phyloP scores from a whole-genome alignment of 2,797 vertebrate species.

The Gobionotothen gibberifrons region DNA sequence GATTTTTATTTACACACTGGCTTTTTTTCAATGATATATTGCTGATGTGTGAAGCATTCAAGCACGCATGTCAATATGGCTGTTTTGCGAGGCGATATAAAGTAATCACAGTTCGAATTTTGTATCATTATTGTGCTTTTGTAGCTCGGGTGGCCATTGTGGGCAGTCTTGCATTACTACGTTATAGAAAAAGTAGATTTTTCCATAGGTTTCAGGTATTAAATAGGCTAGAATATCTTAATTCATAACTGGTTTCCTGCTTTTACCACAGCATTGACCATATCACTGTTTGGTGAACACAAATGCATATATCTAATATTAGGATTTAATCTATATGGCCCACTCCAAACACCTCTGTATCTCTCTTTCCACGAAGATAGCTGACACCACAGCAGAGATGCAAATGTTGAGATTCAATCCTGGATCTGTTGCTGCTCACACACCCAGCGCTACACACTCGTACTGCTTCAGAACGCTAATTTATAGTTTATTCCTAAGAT shows the following conservation, averaged over 20 bases:
- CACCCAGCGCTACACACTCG: background rate
- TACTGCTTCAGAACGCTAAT: background rate
- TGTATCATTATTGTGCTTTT: background rate
- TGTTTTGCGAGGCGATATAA: accelerated
- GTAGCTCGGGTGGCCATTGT: background rate
- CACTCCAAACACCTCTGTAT: background rate
- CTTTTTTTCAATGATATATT: background rate
- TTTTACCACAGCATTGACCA: background rate
- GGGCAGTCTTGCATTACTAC: background rate
- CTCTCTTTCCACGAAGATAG: background rate
- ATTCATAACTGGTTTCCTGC: background rate
- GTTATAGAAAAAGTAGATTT: background rate
- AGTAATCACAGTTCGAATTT: background rate
- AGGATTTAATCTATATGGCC: background rate
- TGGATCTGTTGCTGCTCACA: background rate
- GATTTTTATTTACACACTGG: background rate
- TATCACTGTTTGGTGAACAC: background rate
- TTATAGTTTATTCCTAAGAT: background rate
- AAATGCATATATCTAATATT: background rate
- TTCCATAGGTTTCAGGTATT: background rate
- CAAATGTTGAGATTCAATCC: slow-evolving; percentile 7
- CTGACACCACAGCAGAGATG: background rate
- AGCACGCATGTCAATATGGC: background rate
- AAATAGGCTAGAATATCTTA: background rate
- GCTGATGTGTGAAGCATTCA: slow-evolving; percentile 3